Percentiles rank a stretch among this genome's conserved stretches.
Conservation (phyloP, 2,113 vertebrate genomes). For the Carettochelys insculpta region DNA sequence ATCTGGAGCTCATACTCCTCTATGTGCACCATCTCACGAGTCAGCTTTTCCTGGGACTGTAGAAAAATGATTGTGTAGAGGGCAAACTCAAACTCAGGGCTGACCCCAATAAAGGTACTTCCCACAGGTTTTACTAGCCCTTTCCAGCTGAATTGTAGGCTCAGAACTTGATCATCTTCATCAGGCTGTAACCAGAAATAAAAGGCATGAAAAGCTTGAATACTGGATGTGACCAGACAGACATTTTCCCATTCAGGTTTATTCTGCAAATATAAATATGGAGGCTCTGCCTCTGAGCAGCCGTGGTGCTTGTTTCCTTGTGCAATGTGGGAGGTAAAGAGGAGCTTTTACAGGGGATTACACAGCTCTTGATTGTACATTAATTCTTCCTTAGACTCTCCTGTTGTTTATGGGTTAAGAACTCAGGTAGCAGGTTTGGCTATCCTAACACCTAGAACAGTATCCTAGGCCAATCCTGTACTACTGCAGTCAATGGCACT, state of each 20-base stretch:
- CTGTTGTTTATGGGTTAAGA: neutral
- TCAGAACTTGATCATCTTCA: slow-evolving; percentile 85
- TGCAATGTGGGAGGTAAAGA: neutral
- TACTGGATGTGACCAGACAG: neutral
- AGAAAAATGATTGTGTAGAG: slow-evolving; percentile 87
- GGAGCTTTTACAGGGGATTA: neutral
- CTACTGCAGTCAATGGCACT: neutral
- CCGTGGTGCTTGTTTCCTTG: neutral
- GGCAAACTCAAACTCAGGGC: slow-evolving; percentile 86
- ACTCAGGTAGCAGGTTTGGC: neutral
- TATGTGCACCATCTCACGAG: slow-evolving; percentile 75
- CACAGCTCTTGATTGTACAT: neutral
- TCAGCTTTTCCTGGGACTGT: slow-evolving; percentile 76
- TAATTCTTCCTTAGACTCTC: neutral
- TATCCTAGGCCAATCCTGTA: neutral
- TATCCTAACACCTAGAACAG: neutral
- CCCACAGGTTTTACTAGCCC: slow-evolving; percentile 81
- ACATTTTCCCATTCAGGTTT: neutral
- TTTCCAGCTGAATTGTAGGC: slow-evolving; percentile 90
- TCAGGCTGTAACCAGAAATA: slow-evolving; percentile 76
- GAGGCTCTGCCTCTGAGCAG: neutral
- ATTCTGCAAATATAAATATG: neutral
- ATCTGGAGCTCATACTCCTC: slow-evolving; percentile 85
- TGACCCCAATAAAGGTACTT: slow-evolving; percentile 85
- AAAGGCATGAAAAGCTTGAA: neutral